Evolutionary conservation across 2,113 vertebrate species (phyloP), one percentile per base, ranked within the genome.

Genomic region (Centropus bengalensis): DNA sequence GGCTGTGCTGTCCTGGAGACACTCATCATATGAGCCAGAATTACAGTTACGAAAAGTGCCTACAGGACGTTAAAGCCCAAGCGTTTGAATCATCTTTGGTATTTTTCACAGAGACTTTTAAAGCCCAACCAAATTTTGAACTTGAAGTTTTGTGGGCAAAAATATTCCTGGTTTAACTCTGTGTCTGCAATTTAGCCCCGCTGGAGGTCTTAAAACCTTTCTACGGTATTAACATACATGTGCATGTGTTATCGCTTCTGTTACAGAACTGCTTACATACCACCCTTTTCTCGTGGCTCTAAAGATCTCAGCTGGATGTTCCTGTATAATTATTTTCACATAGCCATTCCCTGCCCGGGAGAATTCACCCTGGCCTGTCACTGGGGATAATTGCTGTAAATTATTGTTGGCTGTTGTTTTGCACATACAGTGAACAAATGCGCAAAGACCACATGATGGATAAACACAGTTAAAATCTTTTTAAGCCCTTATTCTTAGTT

Each of bases 391-490:
- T 76, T 45, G 69, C 44, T 92, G 74, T 63, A 54, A 86, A 89
- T 89, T 73, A 60, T 86, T 90, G 94, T 79, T 91, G 80, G 71
- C 40, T 40, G 22, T 59, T 63, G 47, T 47, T 91, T 96, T 81
- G 60, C 47, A 71, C 32, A 33, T 47, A 69, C 42, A 55, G 9
- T 84, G 80, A 92, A 77, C 40, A 68, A 95, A 91, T 30, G 38
- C 45, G 60, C 52, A 59, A 78, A 78, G 44, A 59, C 27, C 14
- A 56, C 24, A 30, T 36, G 59, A 82, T 19, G 49, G 40, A 79
- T 79, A 84, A 82, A 87, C 44, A 59, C 44, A 44, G 59, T 67
- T 75, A 66, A 86, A 86, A 75, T 47, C 14, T 71, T 86, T 78
- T 8, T 33, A 81, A 93, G 18, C 33, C 54, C 42, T 69, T 73